Percentiles rank a stretch among this genome's conserved stretches.
Evolutionary conservation across 2,888 invertebrate genomes (phyloP).

Genomic region (Leptinotarsa juncta): DNA sequence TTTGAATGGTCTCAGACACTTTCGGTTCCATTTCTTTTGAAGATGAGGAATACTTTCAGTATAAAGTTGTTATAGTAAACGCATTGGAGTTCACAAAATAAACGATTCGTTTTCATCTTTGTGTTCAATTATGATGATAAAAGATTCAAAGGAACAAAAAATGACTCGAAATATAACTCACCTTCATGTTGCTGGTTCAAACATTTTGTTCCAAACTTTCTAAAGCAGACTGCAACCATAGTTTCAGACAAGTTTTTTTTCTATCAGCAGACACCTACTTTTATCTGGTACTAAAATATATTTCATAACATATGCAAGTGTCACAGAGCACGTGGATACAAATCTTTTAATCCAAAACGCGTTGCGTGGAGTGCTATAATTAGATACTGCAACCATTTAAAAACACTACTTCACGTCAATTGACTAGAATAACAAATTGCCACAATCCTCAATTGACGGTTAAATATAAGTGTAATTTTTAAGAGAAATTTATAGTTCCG

Average conservation of each 20-base stretch:
- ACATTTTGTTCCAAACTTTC: no score
- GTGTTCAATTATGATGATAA: no score
- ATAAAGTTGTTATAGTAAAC: no score
- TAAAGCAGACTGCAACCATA: no score
- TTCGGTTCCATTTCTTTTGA: no score
- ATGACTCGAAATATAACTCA: no score
- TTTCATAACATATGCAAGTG: slow-evolving; percentile 15
- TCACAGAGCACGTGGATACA: slow-evolving; percentile 28
- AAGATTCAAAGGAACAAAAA: no score
- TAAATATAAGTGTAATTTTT: slow-evolving; percentile 18
- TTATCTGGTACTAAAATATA: slow-evolving; percentile 10
- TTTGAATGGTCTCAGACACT: no score
- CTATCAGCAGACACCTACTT: not conserved
- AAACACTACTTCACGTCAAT: slow-evolving; percentile 26
- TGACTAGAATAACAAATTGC: slow-evolving; percentile 33
- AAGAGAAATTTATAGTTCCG: slow-evolving; percentile 9
- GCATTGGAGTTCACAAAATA: no score
- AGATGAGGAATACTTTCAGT: no score
- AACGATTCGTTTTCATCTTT: no score
- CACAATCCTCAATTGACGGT: slow-evolving; percentile 35
- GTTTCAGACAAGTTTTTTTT: not conserved
- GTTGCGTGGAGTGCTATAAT: slow-evolving; percentile 31
- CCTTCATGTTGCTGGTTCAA: no score
- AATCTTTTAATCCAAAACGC: slow-evolving; percentile 30
- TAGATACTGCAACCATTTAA: slow-evolving; percentile 32